Evolutionary conservation across 2,888 invertebrate species (phyloP), one percentile per base, ranked within the genome.

Genomic region (Carcina quercana): DNA sequence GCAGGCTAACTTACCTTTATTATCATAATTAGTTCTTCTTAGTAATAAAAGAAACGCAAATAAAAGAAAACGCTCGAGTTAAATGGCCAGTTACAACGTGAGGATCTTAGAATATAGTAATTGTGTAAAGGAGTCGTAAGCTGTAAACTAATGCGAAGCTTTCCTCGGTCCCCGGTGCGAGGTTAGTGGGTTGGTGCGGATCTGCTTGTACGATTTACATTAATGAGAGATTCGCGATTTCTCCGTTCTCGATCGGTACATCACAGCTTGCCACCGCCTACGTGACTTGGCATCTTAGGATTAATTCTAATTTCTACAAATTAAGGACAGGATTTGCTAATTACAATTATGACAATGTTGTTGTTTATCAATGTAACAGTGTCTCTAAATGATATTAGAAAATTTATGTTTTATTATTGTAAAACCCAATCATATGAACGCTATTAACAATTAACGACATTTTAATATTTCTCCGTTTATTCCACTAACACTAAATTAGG

Each of bases 111-210:
- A 30, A 28, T 31, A 26, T 34, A 39, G 32, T 34, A 34, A 42
- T 42, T 44, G 39, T 39, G 35, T 42, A 38, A 36, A 30, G 34
- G 29, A 36, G 34, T 32, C 22, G 35, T 42, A 35, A 33, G 32
- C 28, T 37, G 33, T 22, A 22, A n/a, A 30, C 31, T 35, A 42
- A 37, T 42, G 42, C 41, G 43, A n/a, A 37, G 43, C 38, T 44
- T 49, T 46, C 47, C 47, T 55, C 49, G 52, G 57, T 57, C 51
- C 66, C 59, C 54, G 57, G 38, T 43, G 50, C 48, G 58, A 62
- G 79, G 79, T 82, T 64, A 82, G 76, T 80, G 58, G 78, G 79
- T 76, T 75, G 68, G 58, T 57, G 59, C 45, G 50, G 47, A 47
- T 47, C 46, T 43, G 44, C 53, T 51, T 55, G 44, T 50, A 52